These are phyloP conservation scores for Augiades crinisus DNA, from an alignment of 2,888 invertebrate species.

Conservation along the genomic window DNA sequence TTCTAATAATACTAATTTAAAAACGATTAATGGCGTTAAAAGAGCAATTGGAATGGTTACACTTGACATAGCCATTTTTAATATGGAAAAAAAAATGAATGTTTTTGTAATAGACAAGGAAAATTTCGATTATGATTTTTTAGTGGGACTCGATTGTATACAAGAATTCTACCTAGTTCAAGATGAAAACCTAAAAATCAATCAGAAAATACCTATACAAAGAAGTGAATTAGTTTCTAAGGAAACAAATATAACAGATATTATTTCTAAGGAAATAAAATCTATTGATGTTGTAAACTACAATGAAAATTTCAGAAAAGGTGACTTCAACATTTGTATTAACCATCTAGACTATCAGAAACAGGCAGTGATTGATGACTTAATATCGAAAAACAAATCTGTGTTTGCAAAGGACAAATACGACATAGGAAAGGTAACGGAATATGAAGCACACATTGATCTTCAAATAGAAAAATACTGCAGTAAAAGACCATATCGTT, in stretches of 20 bases:
- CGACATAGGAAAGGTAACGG: slow-evolving; percentile 23
- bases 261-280: too few relatives aligned
- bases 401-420: slow-evolving; percentile 29
- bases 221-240: too few relatives aligned
- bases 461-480: slow-evolving; percentile 36
- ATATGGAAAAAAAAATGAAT: slow-evolving; percentile 30
- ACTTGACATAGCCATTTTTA: slow-evolving; percentile 31
- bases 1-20: slow-evolving; percentile 12
- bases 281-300: too few relatives aligned
- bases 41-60: slow-evolving; percentile 16
- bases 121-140: slow-evolving; percentile 31
- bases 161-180: slow-evolving; percentile 29
- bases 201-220: slow-evolving; percentile 19
- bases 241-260: too few relatives aligned
- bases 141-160: slow-evolving; percentile 29
- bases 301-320: too few relatives aligned
- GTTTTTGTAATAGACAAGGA: slow-evolving; percentile 31
- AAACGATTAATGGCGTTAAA: slow-evolving; percentile 27
- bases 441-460: slow-evolving; percentile 30
- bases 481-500: slow-evolving; percentile 29
- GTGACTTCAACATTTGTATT: neutral
- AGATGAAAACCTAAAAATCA: slow-evolving; percentile 29
- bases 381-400: slow-evolving; percentile 16
- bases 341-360: slow-evolving; percentile 17
- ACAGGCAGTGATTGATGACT: slow-evolving; percentile 13